These are phyloP conservation scores for Tyria jacobaeae DNA, from an alignment of 2,888 invertebrate species.

Conservation along the genomic window DNA sequence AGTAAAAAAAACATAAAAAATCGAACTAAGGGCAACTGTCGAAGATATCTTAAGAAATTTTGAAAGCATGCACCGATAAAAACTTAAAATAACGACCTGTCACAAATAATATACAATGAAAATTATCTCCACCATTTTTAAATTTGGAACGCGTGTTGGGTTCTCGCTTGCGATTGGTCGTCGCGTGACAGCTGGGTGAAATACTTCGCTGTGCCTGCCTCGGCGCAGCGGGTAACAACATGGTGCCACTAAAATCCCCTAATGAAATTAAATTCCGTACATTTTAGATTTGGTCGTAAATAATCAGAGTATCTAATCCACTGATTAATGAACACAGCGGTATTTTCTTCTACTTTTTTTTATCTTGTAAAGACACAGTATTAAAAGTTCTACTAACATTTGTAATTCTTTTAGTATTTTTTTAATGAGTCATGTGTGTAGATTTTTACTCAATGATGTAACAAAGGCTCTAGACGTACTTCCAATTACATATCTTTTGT, in stretches of 20 bases:
- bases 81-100: constrained; percentile 85
- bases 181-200: constrained; percentile 82
- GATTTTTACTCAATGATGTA: background rate
- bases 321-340: constrained; percentile 81
- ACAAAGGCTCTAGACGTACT: background rate
- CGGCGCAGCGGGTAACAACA: constrained; percentile 84
- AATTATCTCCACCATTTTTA: constrained; percentile 86
- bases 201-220: constrained; percentile 75
- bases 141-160: constrained; percentile 72
- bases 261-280: constrained; percentile 87
- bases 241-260: constrained; percentile 82
- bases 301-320: constrained; percentile 83
- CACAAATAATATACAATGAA: constrained; percentile 86
- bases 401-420: background rate
- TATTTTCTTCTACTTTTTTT: constrained; percentile 63
- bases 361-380: constrained; percentile 6
- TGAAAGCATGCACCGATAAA: constrained; percentile 78
- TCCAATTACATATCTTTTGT: background rate
- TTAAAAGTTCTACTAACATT: background rate
- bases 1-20: constrained; percentile 38
- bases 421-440: background rate
- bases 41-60: constrained; percentile 73
- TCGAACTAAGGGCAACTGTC: constrained; percentile 51
- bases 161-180: constrained; percentile 74
- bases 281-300: constrained; percentile 84